A percentile compares a stretch with the other conserved stretches of the same genome.
Conservation (phyloP, 2,797 vertebrate species). For the Protosalanx chinensis region DNA sequence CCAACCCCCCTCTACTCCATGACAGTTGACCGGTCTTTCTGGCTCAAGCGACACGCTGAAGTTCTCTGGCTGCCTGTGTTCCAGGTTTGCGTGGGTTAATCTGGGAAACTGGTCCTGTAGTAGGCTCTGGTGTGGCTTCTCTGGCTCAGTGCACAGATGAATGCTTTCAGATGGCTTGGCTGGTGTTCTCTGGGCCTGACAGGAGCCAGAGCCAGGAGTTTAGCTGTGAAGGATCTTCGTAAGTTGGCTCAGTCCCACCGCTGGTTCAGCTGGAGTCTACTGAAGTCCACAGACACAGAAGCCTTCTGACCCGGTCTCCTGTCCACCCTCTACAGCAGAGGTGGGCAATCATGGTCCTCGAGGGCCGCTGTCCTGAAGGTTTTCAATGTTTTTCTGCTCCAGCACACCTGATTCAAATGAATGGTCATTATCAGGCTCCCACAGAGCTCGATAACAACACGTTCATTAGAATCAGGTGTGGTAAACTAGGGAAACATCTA, state of each 20-base stretch:
- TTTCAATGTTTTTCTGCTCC: too few relatives aligned
- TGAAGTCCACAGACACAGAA: too few relatives aligned
- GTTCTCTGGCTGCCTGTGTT: slow-evolving; percentile 2
- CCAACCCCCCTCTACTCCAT: slow-evolving; percentile 1
- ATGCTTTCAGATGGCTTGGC: slow-evolving; percentile 42
- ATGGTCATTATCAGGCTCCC: too few relatives aligned
- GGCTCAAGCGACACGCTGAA: slow-evolving; percentile 22
- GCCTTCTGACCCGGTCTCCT: neutral
- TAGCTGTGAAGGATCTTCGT: neutral
- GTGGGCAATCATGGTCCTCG: too few relatives aligned
- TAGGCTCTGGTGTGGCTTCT: slow-evolving; percentile 32
- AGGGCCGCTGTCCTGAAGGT: too few relatives aligned
- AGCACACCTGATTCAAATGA: too few relatives aligned
- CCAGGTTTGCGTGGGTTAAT: slow-evolving; percentile 24
- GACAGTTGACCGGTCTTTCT: slow-evolving; percentile 43
- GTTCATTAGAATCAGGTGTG: too few relatives aligned
- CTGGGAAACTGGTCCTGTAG: slow-evolving; percentile 15
- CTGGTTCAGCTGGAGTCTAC: too few relatives aligned
- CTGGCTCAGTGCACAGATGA: slow-evolving; percentile 34
- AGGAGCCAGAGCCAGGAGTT: slow-evolving; percentile 24
- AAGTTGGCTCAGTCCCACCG: too few relatives aligned
- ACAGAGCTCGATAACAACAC: too few relatives aligned
- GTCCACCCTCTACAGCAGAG: neutral
- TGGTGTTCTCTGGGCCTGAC: slow-evolving; percentile 32
- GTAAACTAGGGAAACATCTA: too few relatives aligned